Percentiles rank a stretch among this genome's conserved stretches.
phyloP scores from a whole-genome alignment of 2,888 invertebrate genomes.

The Hyalella azteca region DNA sequence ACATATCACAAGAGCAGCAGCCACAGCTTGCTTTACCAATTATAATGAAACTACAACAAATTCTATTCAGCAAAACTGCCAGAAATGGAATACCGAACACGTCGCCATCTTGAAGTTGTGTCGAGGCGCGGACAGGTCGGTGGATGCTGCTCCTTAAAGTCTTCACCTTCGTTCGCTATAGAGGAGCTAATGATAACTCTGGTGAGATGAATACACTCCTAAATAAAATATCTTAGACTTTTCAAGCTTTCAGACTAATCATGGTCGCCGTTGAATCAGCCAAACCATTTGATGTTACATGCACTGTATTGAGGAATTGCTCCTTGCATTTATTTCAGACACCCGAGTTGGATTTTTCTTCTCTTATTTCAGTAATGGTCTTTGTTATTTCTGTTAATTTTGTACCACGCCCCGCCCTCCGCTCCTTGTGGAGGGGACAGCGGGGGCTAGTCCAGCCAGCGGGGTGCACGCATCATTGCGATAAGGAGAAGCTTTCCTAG shows the following conservation, averaged over 20 bases:
- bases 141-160: too few relatives aligned
- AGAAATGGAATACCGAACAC: neutral
- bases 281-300: too few relatives aligned
- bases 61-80: constrained; percentile 1
- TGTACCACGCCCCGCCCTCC: constrained; percentile 19
- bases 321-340: too few relatives aligned
- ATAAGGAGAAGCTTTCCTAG: constrained; percentile 4
- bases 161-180: too few relatives aligned
- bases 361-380: neutral
- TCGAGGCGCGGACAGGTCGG: too few relatives aligned
- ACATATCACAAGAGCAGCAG: constrained; percentile 23
- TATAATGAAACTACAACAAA: neutral
- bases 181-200: neutral
- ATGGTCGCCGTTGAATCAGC: too few relatives aligned
- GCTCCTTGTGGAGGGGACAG: neutral
- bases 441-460: constrained; percentile 36
- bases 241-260: too few relatives aligned
- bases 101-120: neutral
- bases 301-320: too few relatives aligned
- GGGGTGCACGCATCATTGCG: constrained; percentile 29
- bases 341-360: too few relatives aligned
- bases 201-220: neutral
- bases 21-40: neutral
- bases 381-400: neutral
- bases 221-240: neutral